Evolutionary conservation across 2,888 invertebrate species (phyloP).

Genomic region (Troides oblongomaculatus): DNA sequence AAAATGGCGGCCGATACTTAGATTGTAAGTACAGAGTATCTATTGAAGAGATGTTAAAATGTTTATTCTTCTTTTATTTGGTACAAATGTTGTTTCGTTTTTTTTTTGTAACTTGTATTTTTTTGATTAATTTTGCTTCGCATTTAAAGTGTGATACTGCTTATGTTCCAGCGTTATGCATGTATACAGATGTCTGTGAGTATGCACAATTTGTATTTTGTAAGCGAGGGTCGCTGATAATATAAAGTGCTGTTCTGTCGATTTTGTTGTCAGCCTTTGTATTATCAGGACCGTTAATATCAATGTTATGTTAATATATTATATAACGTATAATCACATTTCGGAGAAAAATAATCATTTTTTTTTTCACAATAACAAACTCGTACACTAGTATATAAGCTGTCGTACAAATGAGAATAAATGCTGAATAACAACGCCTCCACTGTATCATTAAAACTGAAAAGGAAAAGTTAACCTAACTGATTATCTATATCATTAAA

Average conservation of each 20-base stretch:
- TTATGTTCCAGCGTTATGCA: conserved; percentile 77
- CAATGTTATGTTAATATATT: conserved; percentile 43
- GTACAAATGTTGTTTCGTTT: conserved; percentile 64
- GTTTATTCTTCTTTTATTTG: conserved; percentile 48
- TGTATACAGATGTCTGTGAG: conserved; percentile 75
- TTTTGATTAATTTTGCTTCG: conserved; percentile 65
- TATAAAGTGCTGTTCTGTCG: conserved; percentile 38
- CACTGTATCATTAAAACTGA: conserved; percentile 70
- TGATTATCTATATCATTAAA: conserved; percentile 40
- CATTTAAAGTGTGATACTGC: conserved; percentile 77
- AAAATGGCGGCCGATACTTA: conserved; percentile 67
- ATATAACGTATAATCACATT: conserved; percentile 36
- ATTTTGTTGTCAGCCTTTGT: conserved; percentile 39
- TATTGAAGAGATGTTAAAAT: conserved; percentile 55
- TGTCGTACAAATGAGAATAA: conserved; percentile 50
- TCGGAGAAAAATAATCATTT: conserved; percentile 37
- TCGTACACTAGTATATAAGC: conserved; percentile 63
- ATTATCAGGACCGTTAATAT: conserved; percentile 51
- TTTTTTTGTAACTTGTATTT: conserved; percentile 43
- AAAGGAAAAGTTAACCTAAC: conserved; percentile 44
- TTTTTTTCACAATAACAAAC: conserved; percentile 43
- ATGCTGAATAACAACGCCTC: conserved; percentile 60
- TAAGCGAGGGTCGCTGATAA: conserved; percentile 63
- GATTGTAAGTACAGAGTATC: conserved; percentile 72
- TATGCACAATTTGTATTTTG: conserved; percentile 76